These are phyloP conservation scores for Acrocephalus arundinaceus DNA, from an alignment of 2,113 vertebrate genomes.

Conservation along the genomic window DNA sequence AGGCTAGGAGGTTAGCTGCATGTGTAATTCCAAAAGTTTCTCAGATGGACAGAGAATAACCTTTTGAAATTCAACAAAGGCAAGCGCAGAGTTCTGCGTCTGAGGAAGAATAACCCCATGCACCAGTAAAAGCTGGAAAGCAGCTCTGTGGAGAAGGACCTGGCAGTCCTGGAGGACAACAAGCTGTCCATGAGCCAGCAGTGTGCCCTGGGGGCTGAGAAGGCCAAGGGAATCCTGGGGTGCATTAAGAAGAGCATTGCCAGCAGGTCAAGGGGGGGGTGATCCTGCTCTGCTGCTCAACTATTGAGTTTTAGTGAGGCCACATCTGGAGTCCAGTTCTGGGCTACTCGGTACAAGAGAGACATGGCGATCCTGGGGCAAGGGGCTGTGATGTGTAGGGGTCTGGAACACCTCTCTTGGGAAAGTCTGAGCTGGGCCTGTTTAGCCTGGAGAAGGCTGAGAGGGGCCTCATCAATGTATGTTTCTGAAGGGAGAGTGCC, in stretches of 20 bases:
- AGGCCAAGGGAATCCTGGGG: background rate
- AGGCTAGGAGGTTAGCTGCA: background rate
- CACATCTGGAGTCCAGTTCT: background rate
- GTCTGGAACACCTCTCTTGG: background rate
- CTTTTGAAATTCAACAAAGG: background rate
- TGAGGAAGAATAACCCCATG: background rate
- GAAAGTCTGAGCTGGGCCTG: background rate
- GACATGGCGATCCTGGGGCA: background rate
- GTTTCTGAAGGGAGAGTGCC: background rate
- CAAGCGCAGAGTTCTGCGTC: background rate
- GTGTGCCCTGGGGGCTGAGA: too few relatives aligned
- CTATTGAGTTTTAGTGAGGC: too few relatives aligned
- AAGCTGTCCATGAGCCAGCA: background rate
- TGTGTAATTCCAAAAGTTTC: background rate
- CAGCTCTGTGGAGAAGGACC: background rate
- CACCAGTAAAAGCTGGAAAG: background rate
- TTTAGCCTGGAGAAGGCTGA: background rate
- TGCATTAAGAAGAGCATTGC: background rate
- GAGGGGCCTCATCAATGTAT: background rate
- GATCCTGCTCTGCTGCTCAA: background rate
- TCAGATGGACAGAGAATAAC: background rate
- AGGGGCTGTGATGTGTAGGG: background rate
- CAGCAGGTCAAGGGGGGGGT: too few relatives aligned
- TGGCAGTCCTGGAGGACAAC: background rate
- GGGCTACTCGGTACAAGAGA: background rate